Conservation (phyloP, 1,140 invertebrate species). For the Listronotus oregonensis region DNA sequence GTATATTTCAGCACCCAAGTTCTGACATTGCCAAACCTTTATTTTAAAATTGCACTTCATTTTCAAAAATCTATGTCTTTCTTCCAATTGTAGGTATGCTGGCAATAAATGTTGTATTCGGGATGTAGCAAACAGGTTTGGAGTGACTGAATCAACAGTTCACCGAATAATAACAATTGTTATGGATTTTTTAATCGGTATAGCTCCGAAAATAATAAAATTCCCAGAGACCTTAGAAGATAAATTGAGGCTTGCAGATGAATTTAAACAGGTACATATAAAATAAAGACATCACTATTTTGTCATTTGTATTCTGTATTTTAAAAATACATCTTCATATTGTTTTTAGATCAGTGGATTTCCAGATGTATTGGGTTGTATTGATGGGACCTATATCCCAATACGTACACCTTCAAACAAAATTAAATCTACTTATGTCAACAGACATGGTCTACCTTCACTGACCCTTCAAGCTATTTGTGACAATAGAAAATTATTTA, state of each 20-base stretch:
- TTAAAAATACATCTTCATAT: no score
- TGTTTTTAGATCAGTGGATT: no score
- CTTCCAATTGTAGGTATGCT: no score
- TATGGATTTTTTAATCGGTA: background rate
- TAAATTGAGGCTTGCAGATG: background rate
- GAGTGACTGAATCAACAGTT: background rate
- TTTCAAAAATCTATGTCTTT: no score
- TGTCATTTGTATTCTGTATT: no score
- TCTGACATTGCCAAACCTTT: no score
- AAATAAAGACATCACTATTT: no score
- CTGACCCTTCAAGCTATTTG: conserved; percentile 27
- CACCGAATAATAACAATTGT: background rate
- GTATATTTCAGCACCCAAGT: no score
- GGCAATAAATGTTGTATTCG: background rate
- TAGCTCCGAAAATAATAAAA: background rate
- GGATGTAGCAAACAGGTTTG: conserved; percentile 4
- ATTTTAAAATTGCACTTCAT: no score
- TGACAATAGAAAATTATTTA: conserved; percentile 20
- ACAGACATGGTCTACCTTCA: conserved; percentile 22
- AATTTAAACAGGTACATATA: no score
- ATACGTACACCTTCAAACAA: conserved; percentile 19
- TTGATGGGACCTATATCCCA: conserved; percentile 26
- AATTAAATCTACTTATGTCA: conserved; percentile 32
- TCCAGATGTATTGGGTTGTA: conserved; percentile 21
- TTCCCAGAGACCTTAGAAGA: background rate